Evolutionary conservation across 1,140 invertebrate genomes (phyloP), one percentile per base, ranked within the genome.

Genomic region (Magallana gigas): DNA sequence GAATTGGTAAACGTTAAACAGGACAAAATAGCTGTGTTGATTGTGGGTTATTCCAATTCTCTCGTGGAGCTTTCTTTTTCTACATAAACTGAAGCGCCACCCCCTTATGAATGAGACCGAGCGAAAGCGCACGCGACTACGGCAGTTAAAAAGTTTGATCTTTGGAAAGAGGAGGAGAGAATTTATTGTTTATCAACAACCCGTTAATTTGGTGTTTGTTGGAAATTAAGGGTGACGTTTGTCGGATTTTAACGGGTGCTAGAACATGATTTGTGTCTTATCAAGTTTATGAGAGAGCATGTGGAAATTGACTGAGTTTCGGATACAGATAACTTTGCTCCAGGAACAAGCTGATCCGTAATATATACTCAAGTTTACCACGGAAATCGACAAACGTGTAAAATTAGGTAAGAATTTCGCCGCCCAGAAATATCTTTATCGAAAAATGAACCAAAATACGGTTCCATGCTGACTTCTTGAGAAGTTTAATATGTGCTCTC

Each of bases 241-340:
- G 68, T 76, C 68, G 68, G 68, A 76, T 76, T 76, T 76, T 76
- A 76, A 76, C 68, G 68, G 68, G 68, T 76, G 68, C 68, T 36
- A 29, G 60, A 76, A 36, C 23, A 29, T 29, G 18, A 76, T 76
- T 76, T 76, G 36, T 76, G 68, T 76, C 68, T 76, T 76, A 76
- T 76, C 68, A 29, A 76, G 68, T 76, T 76, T 76, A 29, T 62
- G 68, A 23, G 68, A 76, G 23, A 76, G 68, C 68, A 76, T 76
- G 68, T 76, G 68, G 68, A 76, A 76, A 76, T 76, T 76, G 68
- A 76, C 68, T 29, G 23, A 29, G 68, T 76, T 29, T 76, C 11
- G 23, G 68, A 76, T 76, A 16, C 60, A 16, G 60, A 36, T 8
- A 12, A 29, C 11, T 76, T 12, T 29, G 8, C 11, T n/a, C 68